These are phyloP conservation scores for Lithophane leautieri DNA, from an alignment of 2,888 invertebrate genomes.

Conservation along the genomic window DNA sequence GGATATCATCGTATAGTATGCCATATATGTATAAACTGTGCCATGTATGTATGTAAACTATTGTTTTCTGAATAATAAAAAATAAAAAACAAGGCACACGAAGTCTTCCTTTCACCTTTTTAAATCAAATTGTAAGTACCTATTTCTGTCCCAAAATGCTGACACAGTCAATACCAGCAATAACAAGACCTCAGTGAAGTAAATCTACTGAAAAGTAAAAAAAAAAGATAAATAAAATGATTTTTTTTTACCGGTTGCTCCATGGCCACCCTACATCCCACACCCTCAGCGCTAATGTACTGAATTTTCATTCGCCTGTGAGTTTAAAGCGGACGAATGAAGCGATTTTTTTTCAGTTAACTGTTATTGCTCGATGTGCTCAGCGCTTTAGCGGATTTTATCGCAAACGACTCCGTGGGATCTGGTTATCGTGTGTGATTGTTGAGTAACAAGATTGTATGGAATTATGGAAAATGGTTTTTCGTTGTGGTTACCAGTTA, in stretches of 20 bases:
- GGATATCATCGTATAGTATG: background rate
- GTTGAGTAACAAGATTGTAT: constrained; percentile 22
- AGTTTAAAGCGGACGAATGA: constrained; percentile 60
- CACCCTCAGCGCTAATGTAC: constrained; percentile 60
- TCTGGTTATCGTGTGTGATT: constrained; percentile 30
- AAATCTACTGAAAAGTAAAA: background rate
- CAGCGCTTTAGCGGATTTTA: constrained; percentile 50
- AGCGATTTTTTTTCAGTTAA: constrained; percentile 60
- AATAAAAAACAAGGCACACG: background rate
- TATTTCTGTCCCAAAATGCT: background rate
- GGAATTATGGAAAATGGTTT: background rate
- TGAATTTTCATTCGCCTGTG: constrained; percentile 58
- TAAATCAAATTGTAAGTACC: background rate
- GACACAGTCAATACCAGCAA: background rate
- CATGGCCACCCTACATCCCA: constrained; percentile 45
- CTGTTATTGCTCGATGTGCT: constrained; percentile 49
- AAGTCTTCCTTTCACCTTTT: background rate
- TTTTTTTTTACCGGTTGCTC: background rate
- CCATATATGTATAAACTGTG: too few relatives aligned
- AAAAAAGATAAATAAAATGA: background rate
- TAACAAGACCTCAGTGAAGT: background rate
- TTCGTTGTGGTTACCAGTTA: too few relatives aligned
- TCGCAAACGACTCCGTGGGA: constrained; percentile 40
- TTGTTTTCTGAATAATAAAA: too few relatives aligned
- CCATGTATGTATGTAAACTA: too few relatives aligned